A percentile compares a stretch with the other conserved stretches of the same genome.
phyloP scores from a whole-genome alignment of 2,797 vertebrate species.

The Vultur gryphus region DNA sequence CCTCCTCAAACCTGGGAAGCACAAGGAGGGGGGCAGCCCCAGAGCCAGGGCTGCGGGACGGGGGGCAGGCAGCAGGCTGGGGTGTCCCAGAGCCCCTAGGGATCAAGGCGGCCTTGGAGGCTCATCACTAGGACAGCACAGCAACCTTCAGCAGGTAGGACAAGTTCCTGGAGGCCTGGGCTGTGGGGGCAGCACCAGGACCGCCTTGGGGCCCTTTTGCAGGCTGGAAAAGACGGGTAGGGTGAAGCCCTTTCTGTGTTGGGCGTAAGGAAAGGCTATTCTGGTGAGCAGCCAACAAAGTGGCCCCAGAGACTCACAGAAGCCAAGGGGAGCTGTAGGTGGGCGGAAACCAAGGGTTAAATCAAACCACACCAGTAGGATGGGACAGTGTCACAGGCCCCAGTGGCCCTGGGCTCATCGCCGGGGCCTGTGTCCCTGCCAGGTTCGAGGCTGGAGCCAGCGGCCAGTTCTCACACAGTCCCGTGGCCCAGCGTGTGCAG shows the following conservation, averaged over 20 bases:
- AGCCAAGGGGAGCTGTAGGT: conserved; percentile 45
- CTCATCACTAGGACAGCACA: background rate
- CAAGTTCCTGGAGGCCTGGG: background rate
- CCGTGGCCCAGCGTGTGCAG: background rate
- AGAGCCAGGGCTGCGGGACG: background rate
- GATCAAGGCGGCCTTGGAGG: background rate
- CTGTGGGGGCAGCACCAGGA: background rate
- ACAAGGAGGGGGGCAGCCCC: background rate
- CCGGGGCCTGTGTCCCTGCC: background rate
- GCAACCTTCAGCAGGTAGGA: background rate
- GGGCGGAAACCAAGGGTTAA: background rate
- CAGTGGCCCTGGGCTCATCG: background rate
- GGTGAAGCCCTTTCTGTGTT: background rate
- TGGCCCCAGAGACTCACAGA: conserved; percentile 3
- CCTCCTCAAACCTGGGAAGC: background rate
- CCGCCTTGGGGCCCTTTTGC: background rate
- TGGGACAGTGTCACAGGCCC: background rate
- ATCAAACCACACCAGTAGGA: conserved; percentile 16
- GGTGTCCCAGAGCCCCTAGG: background rate
- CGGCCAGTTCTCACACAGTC: background rate
- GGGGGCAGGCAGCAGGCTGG: background rate
- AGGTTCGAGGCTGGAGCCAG: background rate
- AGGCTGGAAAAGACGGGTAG: background rate
- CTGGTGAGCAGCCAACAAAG: conserved; percentile 31
- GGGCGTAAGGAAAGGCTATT: background rate